phyloP scores from a whole-genome alignment of 1,140 invertebrate genomes.

The Gryllus bimaculatus region DNA sequence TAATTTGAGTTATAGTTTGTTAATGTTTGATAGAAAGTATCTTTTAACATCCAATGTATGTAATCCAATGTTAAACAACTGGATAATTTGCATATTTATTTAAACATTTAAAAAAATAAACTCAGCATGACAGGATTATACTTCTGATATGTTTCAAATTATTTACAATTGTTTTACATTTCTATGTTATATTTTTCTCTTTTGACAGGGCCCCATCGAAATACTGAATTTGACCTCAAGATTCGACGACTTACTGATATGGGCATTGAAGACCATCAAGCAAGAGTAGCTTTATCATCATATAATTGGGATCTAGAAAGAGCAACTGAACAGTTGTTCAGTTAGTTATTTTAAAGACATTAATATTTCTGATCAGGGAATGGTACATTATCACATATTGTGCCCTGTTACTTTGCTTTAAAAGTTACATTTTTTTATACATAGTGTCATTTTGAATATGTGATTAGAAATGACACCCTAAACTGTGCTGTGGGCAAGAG shows the following conservation, averaged over 20 bases:
- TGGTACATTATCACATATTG: conserved; percentile 17
- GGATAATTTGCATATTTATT: no score
- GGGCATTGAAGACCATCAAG: conserved; percentile 76
- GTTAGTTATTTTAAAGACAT: conserved; percentile 45
- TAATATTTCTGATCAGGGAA: neutral
- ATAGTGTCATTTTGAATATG: neutral
- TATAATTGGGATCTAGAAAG: conserved; percentile 83
- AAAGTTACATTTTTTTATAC: neutral
- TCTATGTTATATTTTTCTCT: conserved; percentile 13
- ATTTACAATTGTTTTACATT: no score
- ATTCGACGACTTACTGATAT: conserved; percentile 74
- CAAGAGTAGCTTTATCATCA: conserved; percentile 73
- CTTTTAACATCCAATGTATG: no score
- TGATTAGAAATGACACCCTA: neutral
- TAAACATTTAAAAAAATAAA: no score
- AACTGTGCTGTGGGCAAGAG: neutral
- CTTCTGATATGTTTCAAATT: no score
- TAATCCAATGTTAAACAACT: no score
- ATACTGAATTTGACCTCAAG: conserved; percentile 70
- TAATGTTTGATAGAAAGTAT: no score
- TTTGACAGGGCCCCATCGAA: conserved; percentile 52
- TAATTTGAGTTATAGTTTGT: no score
- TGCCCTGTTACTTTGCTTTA: neutral
- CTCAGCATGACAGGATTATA: no score
- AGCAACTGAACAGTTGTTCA: conserved; percentile 80